Evolutionary conservation across 2,797 vertebrate genomes (phyloP).

Genomic region (Pseudotriccus pelzelni): DNA sequence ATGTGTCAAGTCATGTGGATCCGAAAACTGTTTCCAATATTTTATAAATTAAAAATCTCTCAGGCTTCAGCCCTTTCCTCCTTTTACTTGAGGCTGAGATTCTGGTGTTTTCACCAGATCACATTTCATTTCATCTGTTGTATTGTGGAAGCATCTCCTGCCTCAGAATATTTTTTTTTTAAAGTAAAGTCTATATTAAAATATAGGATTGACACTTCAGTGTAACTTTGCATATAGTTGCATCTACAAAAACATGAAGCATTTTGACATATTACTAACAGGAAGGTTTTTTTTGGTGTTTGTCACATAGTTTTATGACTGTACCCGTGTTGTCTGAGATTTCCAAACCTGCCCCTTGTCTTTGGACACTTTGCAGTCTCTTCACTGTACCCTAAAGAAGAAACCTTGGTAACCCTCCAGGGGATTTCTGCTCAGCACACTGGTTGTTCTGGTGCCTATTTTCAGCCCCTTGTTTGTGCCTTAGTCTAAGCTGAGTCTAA

Average conservation of each 20-base stretch:
- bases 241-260: background rate
- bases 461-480: background rate
- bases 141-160: background rate
- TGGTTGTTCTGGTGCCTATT: background rate
- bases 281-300: background rate
- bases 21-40: background rate
- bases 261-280: background rate
- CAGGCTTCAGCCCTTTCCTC: background rate
- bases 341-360: background rate
- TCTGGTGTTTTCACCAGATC: background rate
- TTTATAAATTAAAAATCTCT: background rate
- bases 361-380: background rate
- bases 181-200: background rate
- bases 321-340: background rate
- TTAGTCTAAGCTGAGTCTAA: background rate
- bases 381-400: background rate
- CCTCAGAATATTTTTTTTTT: background rate
- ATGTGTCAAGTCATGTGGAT: conserved; percentile 15
- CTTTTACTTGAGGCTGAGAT: background rate
- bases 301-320: background rate
- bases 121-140: background rate
- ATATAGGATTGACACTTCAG: background rate
- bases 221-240: background rate
- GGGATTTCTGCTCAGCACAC: background rate
- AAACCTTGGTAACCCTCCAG: background rate